Percentiles rank a stretch among this genome's conserved stretches.
Conservation (phyloP, 2,113 vertebrate genomes). For the Acinonyx jubatus region DNA sequence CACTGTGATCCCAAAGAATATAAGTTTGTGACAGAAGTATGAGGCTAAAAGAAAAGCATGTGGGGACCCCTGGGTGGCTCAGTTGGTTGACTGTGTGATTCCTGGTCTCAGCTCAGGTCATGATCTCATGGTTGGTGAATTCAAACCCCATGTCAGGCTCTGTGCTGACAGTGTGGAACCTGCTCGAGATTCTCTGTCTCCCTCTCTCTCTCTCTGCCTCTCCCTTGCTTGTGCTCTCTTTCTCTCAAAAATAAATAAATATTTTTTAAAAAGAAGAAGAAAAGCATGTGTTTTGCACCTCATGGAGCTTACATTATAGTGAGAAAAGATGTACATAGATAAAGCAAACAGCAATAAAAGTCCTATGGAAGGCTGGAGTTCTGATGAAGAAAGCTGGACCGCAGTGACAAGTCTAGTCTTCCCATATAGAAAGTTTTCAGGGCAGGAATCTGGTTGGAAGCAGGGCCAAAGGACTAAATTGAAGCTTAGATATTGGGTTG, state of each 20-base stretch:
- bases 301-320: neutral
- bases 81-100: no score
- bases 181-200: no score
- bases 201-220: no score
- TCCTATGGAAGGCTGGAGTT: neutral
- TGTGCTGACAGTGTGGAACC: no score
- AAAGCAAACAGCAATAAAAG: neutral
- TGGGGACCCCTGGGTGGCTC: no score
- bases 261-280: neutral
- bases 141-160: no score
- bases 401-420: neutral
- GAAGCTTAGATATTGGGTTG: neutral
- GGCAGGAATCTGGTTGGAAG: slow-evolving; percentile 12
- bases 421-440: neutral
- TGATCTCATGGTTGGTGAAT: no score
- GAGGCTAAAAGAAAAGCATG: neutral
- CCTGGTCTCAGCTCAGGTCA: no score
- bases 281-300: neutral
- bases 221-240: no score
- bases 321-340: neutral
- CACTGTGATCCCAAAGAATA: neutral
- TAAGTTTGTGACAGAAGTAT: neutral
- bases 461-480: neutral
- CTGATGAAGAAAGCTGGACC: neutral
- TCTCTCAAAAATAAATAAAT: no score